A percentile compares a stretch with the other conserved stretches of the same genome.
These are phyloP conservation scores for Ochropleura leucogaster DNA, from an alignment of 2,888 invertebrate genomes.

Conservation along the genomic window DNA sequence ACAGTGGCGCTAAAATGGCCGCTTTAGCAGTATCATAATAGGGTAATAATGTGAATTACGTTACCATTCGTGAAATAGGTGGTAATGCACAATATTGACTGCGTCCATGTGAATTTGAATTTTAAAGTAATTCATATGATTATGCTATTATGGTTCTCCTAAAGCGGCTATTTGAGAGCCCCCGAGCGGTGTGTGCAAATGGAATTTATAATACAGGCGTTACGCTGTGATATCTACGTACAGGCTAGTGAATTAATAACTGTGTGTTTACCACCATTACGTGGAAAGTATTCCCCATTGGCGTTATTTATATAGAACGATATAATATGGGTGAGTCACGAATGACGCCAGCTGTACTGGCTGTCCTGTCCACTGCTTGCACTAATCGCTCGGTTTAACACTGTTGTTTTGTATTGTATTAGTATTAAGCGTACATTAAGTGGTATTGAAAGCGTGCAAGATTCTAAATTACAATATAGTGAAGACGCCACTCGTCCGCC, in stretches of 20 bases:
- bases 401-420: constrained; percentile 31
- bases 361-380: not conserved
- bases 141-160: too few species aligned
- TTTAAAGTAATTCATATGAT: too few species aligned
- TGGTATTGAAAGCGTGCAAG: constrained; percentile 81
- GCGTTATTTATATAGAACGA: not conserved
- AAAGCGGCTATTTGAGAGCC: too few species aligned
- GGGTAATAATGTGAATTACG: too few species aligned
- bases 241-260: not conserved
- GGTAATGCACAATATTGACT: too few species aligned
- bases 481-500: constrained; percentile 75
- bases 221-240: constrained; percentile 8
- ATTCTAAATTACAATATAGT: constrained; percentile 86
- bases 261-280: not conserved
- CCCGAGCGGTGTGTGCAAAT: constrained; percentile 14
- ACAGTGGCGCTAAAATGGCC: not conserved
- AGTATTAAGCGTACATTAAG: constrained; percentile 62
- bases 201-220: not conserved
- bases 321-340: not conserved
- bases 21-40: too few species aligned
- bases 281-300: not conserved
- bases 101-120: too few species aligned
- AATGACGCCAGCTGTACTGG: not conserved
- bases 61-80: too few species aligned
- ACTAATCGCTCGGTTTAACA: constrained; percentile 26